These are phyloP conservation scores for Ia io DNA, from an alignment of 2,113 vertebrate species.

Conservation along the genomic window DNA sequence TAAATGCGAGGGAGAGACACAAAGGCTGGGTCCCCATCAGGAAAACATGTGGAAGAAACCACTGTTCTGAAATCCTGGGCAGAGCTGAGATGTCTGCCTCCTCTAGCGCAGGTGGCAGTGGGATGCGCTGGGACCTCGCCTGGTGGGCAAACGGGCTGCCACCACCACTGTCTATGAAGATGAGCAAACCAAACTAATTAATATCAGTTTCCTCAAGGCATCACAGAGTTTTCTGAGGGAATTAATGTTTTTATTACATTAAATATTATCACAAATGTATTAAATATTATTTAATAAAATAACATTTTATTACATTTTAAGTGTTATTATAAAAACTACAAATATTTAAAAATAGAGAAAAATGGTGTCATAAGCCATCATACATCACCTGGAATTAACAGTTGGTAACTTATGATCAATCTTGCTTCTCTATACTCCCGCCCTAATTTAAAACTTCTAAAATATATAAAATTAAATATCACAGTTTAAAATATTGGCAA, in stretches of 20 bases:
- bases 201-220: not conserved
- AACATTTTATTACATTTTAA: not conserved
- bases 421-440: not conserved
- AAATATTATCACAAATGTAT: not conserved
- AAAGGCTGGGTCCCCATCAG: not conserved
- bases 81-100: not conserved
- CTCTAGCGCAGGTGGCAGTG: not conserved
- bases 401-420: not conserved
- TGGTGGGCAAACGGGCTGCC: not conserved
- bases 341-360: not conserved
- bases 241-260: not conserved
- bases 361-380: not conserved
- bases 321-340: not conserved
- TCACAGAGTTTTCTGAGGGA: not conserved
- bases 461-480: not conserved
- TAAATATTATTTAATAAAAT: not conserved
- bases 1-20: fast-evolving
- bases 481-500: not conserved
- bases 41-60: not conserved
- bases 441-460: not conserved
- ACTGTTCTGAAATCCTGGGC: not conserved
- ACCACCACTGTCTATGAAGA: not conserved
- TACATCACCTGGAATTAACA: not conserved
- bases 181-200: not conserved
- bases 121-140: not conserved